Evolutionary conservation across 1,140 invertebrate species (phyloP).

Genomic region (Cardiocondyla obscurior): DNA sequence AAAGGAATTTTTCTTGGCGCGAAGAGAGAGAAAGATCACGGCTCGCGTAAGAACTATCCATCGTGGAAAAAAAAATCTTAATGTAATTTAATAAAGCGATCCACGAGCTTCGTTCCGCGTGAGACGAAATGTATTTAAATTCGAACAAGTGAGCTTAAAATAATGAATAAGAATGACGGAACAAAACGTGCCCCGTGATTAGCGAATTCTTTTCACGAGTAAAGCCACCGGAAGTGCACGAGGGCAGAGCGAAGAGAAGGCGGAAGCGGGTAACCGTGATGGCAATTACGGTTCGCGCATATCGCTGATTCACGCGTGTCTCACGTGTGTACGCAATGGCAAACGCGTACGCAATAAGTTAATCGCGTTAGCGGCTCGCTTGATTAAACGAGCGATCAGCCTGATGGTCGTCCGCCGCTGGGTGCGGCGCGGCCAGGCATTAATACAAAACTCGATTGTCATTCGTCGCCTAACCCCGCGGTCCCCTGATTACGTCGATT

Average conservation of each 20-base stretch:
- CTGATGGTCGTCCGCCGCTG: constrained; percentile 62
- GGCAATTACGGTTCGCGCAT: constrained; percentile 54
- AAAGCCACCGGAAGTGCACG: not conserved
- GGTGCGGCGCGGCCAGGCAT: constrained; percentile 64
- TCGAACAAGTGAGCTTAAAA: not conserved
- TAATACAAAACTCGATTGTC: constrained; percentile 74
- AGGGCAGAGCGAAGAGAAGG: not conserved
- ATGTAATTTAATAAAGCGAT: not conserved
- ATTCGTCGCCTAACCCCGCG: constrained; percentile 65
- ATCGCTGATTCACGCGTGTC: constrained; percentile 66
- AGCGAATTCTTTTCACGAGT: constrained; percentile 38
- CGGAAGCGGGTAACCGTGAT: constrained; percentile 38
- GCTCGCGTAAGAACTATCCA: not conserved
- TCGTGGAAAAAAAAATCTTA: not conserved
- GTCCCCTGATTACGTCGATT: constrained; percentile 70
- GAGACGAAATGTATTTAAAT: not conserved
- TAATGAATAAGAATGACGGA: not conserved
- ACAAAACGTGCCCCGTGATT: constrained; percentile 32
- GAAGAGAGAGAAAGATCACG: not conserved
- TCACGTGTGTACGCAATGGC: constrained; percentile 59
- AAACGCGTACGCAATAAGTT: constrained; percentile 71
- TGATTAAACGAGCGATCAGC: constrained; percentile 74
- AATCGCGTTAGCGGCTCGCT: constrained; percentile 70
- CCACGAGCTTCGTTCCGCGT: not conserved
- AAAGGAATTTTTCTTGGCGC: constrained; percentile 45